Evolutionary conservation across 2,888 invertebrate species (phyloP), one percentile per base, ranked within the genome.

Genomic region (Iphiclides podalirius): DNA sequence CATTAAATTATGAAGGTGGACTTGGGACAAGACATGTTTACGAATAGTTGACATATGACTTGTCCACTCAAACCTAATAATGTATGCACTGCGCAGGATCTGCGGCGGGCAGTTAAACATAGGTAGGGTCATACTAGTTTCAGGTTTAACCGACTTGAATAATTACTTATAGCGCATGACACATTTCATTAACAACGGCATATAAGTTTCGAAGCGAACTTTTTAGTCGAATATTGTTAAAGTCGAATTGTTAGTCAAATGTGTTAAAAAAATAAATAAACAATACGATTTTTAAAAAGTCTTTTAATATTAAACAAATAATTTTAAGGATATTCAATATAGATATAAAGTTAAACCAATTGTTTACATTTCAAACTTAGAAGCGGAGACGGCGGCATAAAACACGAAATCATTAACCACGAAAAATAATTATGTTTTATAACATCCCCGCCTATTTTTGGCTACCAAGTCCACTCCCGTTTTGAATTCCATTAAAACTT

Each of bases 381-480:
- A 72, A 76, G 75, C 79, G 58, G 55, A 59, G 64, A 59, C 52
- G 54, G 51, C 54, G 49, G 53, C 52, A 64, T 66, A 76, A 84
- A 84, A 79, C 75, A 69, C 58, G 43, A 49, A 64, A 75, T 79
- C 79, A 79, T 83, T 83, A 83, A 77, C 74, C n/a, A 31, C 31
- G 46, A 70, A 76, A 84, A 85, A 80, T 87, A 85, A 87, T 87
- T 85, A 85, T 79, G 82, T 82, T 84, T 88, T 83, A 86, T 83
- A 86, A 81, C 80, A 74, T 62, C 87, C 70, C 87, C 88, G 87
- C 88, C 88, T 87, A 88, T 88, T 88, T 88, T 87, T 85, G 80
- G 87, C 88, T 88, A 88, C 88, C 86, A 85, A 70, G 72, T 74
- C 75, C 79, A 87, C 87, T 87, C 84, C 87, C 70, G 88, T 87